Evolutionary conservation across 2,888 invertebrate species (phyloP).

Genomic region (Hypselothyrea guttata): DNA sequence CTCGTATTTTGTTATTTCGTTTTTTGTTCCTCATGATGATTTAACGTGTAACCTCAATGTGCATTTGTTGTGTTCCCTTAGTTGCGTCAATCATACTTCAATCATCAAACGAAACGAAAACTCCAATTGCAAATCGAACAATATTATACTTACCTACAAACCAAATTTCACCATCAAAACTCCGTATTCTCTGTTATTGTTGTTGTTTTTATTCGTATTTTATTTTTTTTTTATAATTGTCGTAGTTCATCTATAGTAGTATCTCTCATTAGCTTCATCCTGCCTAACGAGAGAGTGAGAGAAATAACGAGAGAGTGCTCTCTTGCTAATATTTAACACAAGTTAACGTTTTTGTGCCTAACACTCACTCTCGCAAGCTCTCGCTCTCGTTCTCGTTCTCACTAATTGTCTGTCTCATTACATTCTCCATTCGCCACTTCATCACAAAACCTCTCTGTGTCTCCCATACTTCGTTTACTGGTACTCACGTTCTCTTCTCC

Average conservation of each 20-base stretch:
- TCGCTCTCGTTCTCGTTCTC: too few species aligned
- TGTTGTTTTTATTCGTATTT: constrained; percentile 1
- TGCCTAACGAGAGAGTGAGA: neutral
- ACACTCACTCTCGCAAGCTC: neutral
- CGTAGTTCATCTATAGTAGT: neutral
- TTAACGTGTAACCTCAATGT: too few species aligned
- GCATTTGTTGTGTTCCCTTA: neutral
- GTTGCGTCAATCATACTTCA: too few species aligned
- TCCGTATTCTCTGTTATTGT: constrained; percentile 9
- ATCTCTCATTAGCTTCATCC: neutral
- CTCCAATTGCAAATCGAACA: neutral
- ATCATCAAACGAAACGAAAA: neutral
- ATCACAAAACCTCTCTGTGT: constrained; percentile 16
- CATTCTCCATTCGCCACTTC: constrained; percentile 1
- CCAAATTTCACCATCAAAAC: neutral
- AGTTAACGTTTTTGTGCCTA: too few species aligned
- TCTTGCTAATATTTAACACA: too few species aligned
- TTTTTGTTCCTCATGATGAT: neutral
- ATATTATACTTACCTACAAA: neutral
- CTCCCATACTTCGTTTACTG: neutral
- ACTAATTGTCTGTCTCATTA: neutral
- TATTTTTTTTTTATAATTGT: neutral
- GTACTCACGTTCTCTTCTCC: neutral
- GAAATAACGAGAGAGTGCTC: too few species aligned
- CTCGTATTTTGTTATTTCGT: constrained; percentile 33